Base-by-base conservation (phyloP, 2,113 vertebrate species). In the Toxotes jaculatrix region DNA sequence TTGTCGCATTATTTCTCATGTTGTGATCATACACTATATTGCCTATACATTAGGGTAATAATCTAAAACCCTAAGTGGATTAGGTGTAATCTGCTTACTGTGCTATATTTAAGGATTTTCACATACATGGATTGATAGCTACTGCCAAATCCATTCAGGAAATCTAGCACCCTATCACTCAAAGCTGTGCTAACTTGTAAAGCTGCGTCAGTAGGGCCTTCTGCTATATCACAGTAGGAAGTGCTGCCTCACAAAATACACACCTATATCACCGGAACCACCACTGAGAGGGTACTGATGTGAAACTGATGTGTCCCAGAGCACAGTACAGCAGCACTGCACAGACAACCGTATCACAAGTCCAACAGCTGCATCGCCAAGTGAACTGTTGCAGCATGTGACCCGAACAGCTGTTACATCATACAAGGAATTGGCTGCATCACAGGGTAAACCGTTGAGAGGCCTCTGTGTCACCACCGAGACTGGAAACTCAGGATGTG, bases 11-110 rank as follows among this genome's bases (percentile, higher is more conserved):
- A 91, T 32, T 55, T 76, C 34, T 63, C 56, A 69, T 79, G 61
- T 80, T 85, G 68, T 65, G 77, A 83, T 87, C 86, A 84, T 78
- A 74, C 59, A 80, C 40, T 83, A 82, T 76, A 85, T 91, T 86
- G 63, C 82, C 86, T 87, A 79, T 94, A 89, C 80, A 92, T 92
- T 87, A 91, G 84, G 74, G 19, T 69, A 79, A 90, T 91, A 57
- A 91, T 87, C 78, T 59, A 34, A 89, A 81, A 43, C 55, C 80
- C 27, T 78, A 90, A 93, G 61, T 82, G 68, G 89, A 93, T 94
- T 90, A 89, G 12, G 1, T 32, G 14, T 92, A 92, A 94, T 89
- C 92, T 80, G 0, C 57, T 94, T 94, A 91, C 79, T 69, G 77
- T 83, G 65, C 75, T 80, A 87, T 86, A 84, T 82, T 87, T 60